Evolutionary conservation across 2,888 invertebrate species (phyloP).

Genomic region (Ormia ochracea): DNA sequence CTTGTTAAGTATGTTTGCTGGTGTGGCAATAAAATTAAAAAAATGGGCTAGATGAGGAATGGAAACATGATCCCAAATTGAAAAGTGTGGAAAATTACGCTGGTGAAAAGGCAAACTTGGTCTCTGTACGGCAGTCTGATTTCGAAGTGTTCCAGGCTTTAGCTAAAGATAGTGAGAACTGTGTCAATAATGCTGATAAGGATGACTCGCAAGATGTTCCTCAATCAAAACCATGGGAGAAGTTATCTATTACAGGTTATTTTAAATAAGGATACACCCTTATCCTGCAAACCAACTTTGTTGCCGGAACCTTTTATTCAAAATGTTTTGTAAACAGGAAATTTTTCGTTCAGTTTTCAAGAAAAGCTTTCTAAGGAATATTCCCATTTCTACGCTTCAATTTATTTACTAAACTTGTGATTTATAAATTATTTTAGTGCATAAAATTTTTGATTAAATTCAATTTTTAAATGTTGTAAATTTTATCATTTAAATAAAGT

Average conservation of each 20-base stretch:
- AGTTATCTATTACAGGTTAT: conserved; percentile 98
- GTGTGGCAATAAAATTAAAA: too few relatives aligned
- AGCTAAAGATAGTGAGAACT: conserved; percentile 92
- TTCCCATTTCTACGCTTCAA: too few relatives aligned
- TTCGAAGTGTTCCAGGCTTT: conserved; percentile 99
- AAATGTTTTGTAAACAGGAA: too few relatives aligned
- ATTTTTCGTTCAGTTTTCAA: too few relatives aligned
- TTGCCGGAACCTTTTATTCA: conserved; percentile 99
- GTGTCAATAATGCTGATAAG: conserved; percentile 84
- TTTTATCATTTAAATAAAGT: too few relatives aligned
- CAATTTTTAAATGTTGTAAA: too few relatives aligned
- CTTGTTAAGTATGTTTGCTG: too few relatives aligned
- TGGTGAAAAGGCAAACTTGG: conserved; percentile 94
- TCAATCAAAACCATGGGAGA: conserved; percentile 93
- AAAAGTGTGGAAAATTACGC: conserved; percentile 91
- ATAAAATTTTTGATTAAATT: too few relatives aligned
- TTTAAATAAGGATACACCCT: conserved; percentile 97
- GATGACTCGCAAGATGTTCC: conserved; percentile 94
- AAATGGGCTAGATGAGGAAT: conserved; percentile 96
- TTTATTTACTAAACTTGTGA: too few relatives aligned
- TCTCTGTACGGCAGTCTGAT: conserved; percentile 94
- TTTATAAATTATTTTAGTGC: too few relatives aligned
- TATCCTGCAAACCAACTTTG: conserved; percentile 98
- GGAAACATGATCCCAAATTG: conserved; percentile 90
- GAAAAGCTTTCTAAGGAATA: too few relatives aligned